These are phyloP conservation scores for Drosophila kikkawai DNA, from an alignment of 1,140 invertebrate genomes.

Conservation along the genomic window DNA sequence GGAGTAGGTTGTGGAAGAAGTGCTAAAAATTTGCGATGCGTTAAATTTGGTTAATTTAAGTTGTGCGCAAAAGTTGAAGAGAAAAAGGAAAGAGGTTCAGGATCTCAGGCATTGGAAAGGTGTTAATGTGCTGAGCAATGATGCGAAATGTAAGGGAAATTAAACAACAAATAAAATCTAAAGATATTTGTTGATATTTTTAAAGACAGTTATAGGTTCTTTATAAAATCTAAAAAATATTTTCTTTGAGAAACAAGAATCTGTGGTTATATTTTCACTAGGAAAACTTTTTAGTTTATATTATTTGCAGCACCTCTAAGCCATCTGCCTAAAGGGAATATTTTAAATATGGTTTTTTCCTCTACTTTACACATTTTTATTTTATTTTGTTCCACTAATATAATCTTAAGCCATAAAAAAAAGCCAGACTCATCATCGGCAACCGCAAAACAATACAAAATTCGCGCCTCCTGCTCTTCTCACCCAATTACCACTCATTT, in stretches of 20 bases:
- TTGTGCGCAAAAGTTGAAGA: slow-evolving; percentile 20
- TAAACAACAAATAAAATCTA: too few relatives aligned
- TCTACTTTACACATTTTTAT: background rate
- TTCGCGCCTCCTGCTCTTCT: slow-evolving; percentile 25
- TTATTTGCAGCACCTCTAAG: background rate
- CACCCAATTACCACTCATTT: slow-evolving; percentile 35
- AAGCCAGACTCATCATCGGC: background rate
- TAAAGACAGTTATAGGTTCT: too few relatives aligned
- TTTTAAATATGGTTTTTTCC: background rate
- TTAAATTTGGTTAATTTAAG: slow-evolving; percentile 77
- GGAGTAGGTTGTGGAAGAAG: slow-evolving; percentile 13
- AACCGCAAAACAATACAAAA: slow-evolving; percentile 67
- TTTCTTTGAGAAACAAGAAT: background rate
- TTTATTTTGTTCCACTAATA: slow-evolving; percentile 43
- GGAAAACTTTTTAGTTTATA: background rate
- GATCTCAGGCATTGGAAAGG: slow-evolving; percentile 14
- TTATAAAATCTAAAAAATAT: background rate
- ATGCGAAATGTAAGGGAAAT: background rate
- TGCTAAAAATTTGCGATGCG: slow-evolving; percentile 72
- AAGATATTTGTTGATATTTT: too few relatives aligned
- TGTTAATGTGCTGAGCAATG: slow-evolving; percentile 31
- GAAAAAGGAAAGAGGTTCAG: background rate
- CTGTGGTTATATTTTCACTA: background rate
- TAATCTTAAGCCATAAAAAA: slow-evolving; percentile 39
- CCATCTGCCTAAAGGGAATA: accelerated